These are phyloP conservation scores for Cantharis rufa DNA, from an alignment of 2,888 invertebrate genomes.

Conservation along the genomic window DNA sequence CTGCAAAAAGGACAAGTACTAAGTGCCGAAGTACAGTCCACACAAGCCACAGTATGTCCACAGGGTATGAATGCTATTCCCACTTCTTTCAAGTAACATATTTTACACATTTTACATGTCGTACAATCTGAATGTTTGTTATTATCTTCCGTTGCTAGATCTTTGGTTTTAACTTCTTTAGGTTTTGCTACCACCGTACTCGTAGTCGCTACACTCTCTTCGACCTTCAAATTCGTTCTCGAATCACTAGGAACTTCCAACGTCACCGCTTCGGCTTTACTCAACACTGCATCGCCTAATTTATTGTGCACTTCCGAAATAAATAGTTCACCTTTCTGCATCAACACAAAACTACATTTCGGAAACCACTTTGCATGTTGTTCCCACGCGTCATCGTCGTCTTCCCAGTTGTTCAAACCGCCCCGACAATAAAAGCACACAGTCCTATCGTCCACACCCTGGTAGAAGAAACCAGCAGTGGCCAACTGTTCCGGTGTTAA, in stretches of 20 bases:
- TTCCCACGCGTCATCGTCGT: slow-evolving; percentile 89
- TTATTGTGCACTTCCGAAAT: slow-evolving; percentile 66
- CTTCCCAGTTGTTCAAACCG: slow-evolving; percentile 92
- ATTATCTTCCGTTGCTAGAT: slow-evolving; percentile 16
- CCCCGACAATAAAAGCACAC: slow-evolving; percentile 94
- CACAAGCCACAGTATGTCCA: slow-evolving; percentile 92
- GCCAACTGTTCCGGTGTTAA: slow-evolving; percentile 81
- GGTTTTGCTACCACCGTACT: slow-evolving; percentile 3
- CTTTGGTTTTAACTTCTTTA: slow-evolving; percentile 28
- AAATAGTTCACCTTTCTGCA: slow-evolving; percentile 80
- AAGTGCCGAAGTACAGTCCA: slow-evolving; percentile 86
- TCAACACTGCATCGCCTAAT: slow-evolving; percentile 55
- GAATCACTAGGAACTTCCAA: slow-evolving; percentile 17
- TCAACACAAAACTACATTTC: slow-evolving; percentile 80
- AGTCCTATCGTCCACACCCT: slow-evolving; percentile 86
- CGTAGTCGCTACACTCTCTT: too few relatives aligned
- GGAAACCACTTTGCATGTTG: slow-evolving; percentile 93
- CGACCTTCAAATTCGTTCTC: not conserved
- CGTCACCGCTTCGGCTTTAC: slow-evolving; percentile 44
- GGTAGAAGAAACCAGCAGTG: slow-evolving; percentile 91
- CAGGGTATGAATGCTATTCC: slow-evolving; percentile 93
- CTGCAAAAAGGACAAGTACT: slow-evolving; percentile 89
- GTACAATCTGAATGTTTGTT: slow-evolving; percentile 9
- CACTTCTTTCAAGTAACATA: slow-evolving; percentile 87
- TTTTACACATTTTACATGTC: slow-evolving; percentile 71